Base-by-base conservation (phyloP, 2,888 invertebrate species). In the Spatulosminthurus flaviceps region DNA sequence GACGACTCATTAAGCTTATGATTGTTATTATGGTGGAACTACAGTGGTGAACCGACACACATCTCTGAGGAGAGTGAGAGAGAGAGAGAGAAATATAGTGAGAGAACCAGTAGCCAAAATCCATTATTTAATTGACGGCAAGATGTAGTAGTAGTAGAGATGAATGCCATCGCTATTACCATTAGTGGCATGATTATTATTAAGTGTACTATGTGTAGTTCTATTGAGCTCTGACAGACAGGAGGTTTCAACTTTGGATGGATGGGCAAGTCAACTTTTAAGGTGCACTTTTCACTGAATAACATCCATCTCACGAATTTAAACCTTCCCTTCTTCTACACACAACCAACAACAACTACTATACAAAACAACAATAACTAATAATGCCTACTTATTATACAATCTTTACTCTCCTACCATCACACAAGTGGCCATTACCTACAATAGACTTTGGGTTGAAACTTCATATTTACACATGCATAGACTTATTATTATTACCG, bases 81-180 rank as follows among this genome's bases (percentile, higher is more conserved):
- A n/a, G n/a, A n/a, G n/a, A n/a, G n/a, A n/a, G n/a, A n/a, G n/a
- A n/a, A n/a, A n/a, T n/a, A n/a, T n/a, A n/a, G n/a, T n/a, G 72
- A 72, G 72, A 43, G 51, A 83, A 84, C 83, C 83, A 83, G 83
- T 83, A 83, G 84, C 83, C 83, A 82, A 83, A 83, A 80, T 83
- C 82, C 83, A 84, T 84, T 84, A 83, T 80, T 79, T 83, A 83
- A 84, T 84, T 81, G 83, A 79, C 77, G 79, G 71, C 61, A 78
- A 80, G 70, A 67, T 78, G n/a, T n/a, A n/a, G n/a, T n/a, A n/a
- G 70, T 41, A 9, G 72, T 42, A 69, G 61, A 77, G 77, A 70
- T 77, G 77, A 70, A 60, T 43, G 22, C 77, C 76, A 76, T 76
- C 42, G 64, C n/a, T n/a, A n/a, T n/a, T n/a, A n/a, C 42, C 75